Conservation (phyloP, 2,797 vertebrate species). For the Echeneis naucrates region DNA sequence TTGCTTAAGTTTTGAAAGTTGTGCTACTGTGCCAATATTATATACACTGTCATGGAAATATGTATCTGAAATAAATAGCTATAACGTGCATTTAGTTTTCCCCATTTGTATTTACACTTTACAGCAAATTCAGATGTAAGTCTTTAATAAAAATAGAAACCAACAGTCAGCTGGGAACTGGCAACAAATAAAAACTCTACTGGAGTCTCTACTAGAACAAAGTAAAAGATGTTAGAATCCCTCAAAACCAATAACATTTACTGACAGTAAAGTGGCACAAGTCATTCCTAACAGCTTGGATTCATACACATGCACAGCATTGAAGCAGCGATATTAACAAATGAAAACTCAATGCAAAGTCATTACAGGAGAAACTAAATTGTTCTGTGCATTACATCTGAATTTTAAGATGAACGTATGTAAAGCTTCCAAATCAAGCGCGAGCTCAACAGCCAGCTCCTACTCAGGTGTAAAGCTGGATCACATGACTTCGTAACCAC, state of each 20-base stretch:
- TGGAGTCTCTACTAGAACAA: conserved; percentile 23
- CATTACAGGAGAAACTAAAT: conserved; percentile 35
- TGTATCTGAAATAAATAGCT: conserved; percentile 63
- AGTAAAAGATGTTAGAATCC: conserved; percentile 28
- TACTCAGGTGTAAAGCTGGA: not conserved
- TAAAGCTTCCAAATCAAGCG: conserved; percentile 30
- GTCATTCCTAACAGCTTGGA: conserved; percentile 6
- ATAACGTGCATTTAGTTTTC: conserved; percentile 3
- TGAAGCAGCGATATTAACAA: conserved; percentile 27
- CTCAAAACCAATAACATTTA: conserved; percentile 22
- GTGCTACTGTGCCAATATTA: conserved; percentile 60
- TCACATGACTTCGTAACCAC: conserved; percentile 96
- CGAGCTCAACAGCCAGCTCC: not conserved
- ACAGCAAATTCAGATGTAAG: conserved; percentile 26
- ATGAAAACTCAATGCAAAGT: conserved; percentile 45
- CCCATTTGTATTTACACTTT: conserved; percentile 11
- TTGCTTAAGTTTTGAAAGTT: conserved; percentile 37
- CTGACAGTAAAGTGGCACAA: not conserved
- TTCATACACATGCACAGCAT: conserved; percentile 18
- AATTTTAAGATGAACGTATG: conserved; percentile 26
- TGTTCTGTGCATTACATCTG: conserved; percentile 40
- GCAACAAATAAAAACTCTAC: conserved; percentile 26
- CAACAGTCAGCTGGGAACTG: conserved; percentile 25
- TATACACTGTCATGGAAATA: conserved; percentile 21
- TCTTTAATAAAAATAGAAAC: conserved; percentile 73